These are phyloP conservation scores for Lasioglossum oenotherae DNA, from an alignment of 2,888 invertebrate genomes.

Conservation along the genomic window DNA sequence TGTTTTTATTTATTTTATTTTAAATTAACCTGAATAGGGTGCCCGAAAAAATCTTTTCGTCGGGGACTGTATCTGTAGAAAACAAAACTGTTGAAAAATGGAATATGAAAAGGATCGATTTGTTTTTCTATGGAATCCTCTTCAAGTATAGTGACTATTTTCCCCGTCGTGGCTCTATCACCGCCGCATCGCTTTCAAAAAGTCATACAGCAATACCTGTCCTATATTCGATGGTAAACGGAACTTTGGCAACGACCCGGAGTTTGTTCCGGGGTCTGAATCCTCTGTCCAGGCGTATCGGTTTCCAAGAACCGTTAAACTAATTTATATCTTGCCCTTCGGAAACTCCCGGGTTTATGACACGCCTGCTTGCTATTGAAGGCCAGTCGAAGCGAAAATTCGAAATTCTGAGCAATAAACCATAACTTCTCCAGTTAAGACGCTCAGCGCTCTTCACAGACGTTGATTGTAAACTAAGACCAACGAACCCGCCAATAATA, in stretches of 20 bases:
- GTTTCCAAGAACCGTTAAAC: constrained; percentile 36
- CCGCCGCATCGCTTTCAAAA: neutral
- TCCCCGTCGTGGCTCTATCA: neutral
- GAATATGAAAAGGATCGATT: neutral
- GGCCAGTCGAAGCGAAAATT: constrained; percentile 13
- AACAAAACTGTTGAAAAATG: neutral
- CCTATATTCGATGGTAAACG: constrained; percentile 7
- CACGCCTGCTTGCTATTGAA: constrained; percentile 23
- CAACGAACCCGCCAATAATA: neutral
- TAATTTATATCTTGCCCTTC: constrained; percentile 31
- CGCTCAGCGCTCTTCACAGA: neutral
- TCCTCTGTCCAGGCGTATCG: constrained; percentile 15
- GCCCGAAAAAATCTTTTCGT: too few relatives aligned
- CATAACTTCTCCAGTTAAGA: constrained; percentile 24
- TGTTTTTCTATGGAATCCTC: neutral
- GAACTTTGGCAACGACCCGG: constrained; percentile 28
- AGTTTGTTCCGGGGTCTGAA: constrained; percentile 21
- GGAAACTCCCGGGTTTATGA: constrained; percentile 27
- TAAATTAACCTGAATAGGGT: too few relatives aligned
- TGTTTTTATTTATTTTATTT: too few relatives aligned
- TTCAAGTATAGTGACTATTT: neutral
- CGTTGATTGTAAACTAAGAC: neutral
- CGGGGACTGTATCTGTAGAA: too few relatives aligned
- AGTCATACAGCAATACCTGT: neutral
- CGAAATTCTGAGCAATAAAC: constrained; percentile 20